Base-by-base conservation (phyloP, 2,797 vertebrate species). In the Podarcis siculus region DNA sequence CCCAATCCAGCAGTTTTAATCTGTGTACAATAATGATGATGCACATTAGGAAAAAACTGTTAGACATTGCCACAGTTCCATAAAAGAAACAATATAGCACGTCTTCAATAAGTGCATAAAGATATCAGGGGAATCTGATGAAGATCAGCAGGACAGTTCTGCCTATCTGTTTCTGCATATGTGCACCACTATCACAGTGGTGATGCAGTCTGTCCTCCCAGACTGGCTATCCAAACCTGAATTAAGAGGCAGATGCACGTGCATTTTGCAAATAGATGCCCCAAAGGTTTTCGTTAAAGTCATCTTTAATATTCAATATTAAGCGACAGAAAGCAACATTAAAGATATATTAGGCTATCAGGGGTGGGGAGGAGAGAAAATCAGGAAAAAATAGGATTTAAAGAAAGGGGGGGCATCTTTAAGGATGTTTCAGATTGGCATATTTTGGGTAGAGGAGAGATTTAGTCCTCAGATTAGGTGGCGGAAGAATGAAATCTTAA, bases 401-500 rank as follows among this genome's bases (percentile, higher is more conserved):
- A 42, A 42, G 69, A 72, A 80, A 72, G 23, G 27, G 58, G 45
- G 80, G 55, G 27, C 35, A 58, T 58, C 85, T 39, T 55, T 30
- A 73, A 35, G 77, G 66, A 58, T 80, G 27, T 55, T 72, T 86
- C 49, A 32, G 8, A 13, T 10, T 86, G 45, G 32, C 49, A 39
- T 66, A 73, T 80, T 87, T 13, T 73, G 17, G 7, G 30, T 19
- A 61, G 30, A 81, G 71, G 45, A 55, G 69, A 84, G 30, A 83
- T 83, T 42, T 69, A 49, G 69, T 19, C 30, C 71, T 73, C 37
- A 75, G 58, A 75, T 89, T 66, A 80, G 45, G 23, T 39, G 35
- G 30, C 5, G 10, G n/a, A 81, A 85, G 37, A 85, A 81, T 66
- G 58, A 71, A 75, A 94, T 92, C 39, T 67, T 84, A 87, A 79